Percentiles rank a stretch among this genome's conserved stretches.
Evolutionary conservation across 2,113 vertebrate species (phyloP).

Genomic region (Theropithecus gelada): DNA sequence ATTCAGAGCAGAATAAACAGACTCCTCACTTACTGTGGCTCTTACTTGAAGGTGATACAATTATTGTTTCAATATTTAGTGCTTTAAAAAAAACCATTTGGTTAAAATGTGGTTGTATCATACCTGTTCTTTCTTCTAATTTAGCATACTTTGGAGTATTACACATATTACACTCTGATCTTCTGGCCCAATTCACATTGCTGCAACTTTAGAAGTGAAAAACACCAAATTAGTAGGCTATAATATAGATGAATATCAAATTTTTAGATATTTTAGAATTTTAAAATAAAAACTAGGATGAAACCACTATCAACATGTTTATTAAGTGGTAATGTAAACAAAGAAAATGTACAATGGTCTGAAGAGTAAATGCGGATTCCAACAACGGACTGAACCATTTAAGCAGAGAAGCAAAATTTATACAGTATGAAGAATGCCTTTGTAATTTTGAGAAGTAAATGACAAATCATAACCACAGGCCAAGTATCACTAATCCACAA

Average conservation of each 20-base stretch:
- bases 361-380: neutral
- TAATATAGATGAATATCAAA: neutral
- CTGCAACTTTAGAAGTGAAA: conserved; percentile 89
- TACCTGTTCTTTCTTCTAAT: conserved; percentile 98
- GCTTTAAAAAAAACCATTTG: neutral
- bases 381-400: neutral
- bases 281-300: neutral
- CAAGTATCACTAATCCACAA: neutral
- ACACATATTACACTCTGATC: conserved; percentile 99
- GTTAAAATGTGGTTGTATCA: neutral
- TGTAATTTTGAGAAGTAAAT: neutral
- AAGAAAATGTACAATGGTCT: neutral
- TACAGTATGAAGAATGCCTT: neutral
- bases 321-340: neutral
- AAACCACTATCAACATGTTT: conserved; percentile 16
- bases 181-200: conserved; percentile 98
- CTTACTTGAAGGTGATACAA: neutral
- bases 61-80: neutral
- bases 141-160: conserved; percentile 99
- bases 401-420: conserved; percentile 24
- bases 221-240: neutral
- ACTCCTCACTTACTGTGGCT: neutral
- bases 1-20: neutral
- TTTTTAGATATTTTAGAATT: neutral
- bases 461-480: neutral